Conservation (phyloP, 37 sponge, comb jelly and placozoan genomes). For the Amphimedon queenslandica region DNA sequence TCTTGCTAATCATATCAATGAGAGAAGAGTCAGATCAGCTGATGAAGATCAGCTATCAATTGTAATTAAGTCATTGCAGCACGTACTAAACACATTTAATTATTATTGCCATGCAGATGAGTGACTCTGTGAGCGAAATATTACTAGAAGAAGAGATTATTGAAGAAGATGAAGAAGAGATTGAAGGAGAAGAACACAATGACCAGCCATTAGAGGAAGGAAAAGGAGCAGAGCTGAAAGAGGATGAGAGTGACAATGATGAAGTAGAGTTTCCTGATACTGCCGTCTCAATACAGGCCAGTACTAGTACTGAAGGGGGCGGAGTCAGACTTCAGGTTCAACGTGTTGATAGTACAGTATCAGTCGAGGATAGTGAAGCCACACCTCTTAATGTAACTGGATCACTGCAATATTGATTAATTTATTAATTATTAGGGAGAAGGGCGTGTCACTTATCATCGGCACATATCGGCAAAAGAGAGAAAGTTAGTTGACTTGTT, state of each 20-base stretch:
- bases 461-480: too few relatives aligned
- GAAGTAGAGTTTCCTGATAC: constrained; percentile 70
- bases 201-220: constrained; percentile 11
- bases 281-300: constrained; percentile 16
- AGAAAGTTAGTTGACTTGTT: too few relatives aligned
- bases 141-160: neutral
- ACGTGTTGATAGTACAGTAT: too few relatives aligned
- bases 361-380: too few relatives aligned
- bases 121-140: constrained; percentile 9
- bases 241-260: constrained; percentile 25
- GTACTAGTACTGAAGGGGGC: too few relatives aligned
- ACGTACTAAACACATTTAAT: neutral
- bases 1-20: constrained; percentile 67
- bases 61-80: neutral
- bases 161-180: neutral
- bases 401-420: too few relatives aligned
- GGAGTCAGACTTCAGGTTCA: too few relatives aligned
- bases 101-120: constrained; percentile 7
- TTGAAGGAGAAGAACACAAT: constrained; percentile 1
- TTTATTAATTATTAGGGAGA: too few relatives aligned
- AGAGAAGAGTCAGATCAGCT: constrained; percentile 44
- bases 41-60: constrained; percentile 35
- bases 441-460: too few relatives aligned
- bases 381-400: too few relatives aligned
- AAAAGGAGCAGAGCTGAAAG: constrained; percentile 5